Conservation (phyloP, 1,140 invertebrate species). For the Homalodisca vitripennis region DNA sequence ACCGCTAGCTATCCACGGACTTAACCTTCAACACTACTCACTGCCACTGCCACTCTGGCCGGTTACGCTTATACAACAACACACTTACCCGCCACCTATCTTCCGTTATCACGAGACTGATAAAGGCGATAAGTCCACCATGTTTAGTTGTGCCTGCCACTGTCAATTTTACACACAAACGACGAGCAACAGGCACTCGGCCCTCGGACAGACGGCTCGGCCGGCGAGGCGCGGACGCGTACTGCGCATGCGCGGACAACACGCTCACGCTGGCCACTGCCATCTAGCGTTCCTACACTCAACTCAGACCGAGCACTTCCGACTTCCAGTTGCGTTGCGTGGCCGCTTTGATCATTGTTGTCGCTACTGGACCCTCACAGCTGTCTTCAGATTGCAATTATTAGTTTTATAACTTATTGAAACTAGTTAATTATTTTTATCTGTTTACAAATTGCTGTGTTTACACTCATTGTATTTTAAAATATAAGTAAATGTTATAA, state of each 20-base stretch:
- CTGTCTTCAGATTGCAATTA: too few relatives aligned
- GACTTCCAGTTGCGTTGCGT: background rate
- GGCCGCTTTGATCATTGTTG: too few relatives aligned
- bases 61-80: background rate
- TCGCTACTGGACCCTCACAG: too few relatives aligned
- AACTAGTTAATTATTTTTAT: too few relatives aligned
- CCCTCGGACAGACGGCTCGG: background rate
- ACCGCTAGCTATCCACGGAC: background rate
- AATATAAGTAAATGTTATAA: too few relatives aligned
- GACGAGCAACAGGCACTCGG: background rate
- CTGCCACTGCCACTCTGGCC: background rate
- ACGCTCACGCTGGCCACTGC: background rate
- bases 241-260: background rate
- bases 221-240: background rate
- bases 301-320: background rate
- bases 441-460: too few relatives aligned
- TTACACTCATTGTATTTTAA: too few relatives aligned
- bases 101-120: background rate
- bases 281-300: background rate
- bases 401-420: too few relatives aligned
- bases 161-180: background rate
- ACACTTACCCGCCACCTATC: background rate
- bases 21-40: background rate
- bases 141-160: background rate
- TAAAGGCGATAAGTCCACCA: background rate